Percentiles rank a stretch among this genome's conserved stretches.
phyloP scores from a whole-genome alignment of 1,140 invertebrate species.

The Leptinotarsa texana region DNA sequence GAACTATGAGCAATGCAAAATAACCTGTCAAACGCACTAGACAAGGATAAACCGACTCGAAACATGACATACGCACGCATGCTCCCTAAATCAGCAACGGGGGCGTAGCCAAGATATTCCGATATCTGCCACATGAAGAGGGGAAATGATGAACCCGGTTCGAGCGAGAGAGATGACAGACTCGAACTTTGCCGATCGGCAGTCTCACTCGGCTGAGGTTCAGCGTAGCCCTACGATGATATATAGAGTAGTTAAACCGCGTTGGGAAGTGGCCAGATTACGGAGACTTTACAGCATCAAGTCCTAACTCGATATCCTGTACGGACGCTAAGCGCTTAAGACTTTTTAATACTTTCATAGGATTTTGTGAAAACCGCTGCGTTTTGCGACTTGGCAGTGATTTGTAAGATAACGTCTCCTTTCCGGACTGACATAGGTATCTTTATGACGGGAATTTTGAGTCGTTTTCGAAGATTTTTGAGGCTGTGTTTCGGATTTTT shows the following conservation, averaged over 20 bases:
- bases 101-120: slow-evolving; percentile 45
- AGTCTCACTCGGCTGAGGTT: slow-evolving; percentile 42
- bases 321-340: slow-evolving; percentile 56
- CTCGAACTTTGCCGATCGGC: slow-evolving; percentile 41
- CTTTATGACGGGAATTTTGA: slow-evolving; percentile 17
- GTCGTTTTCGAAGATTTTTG: neutral
- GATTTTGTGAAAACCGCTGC: slow-evolving; percentile 51
- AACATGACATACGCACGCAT: slow-evolving; percentile 48
- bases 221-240: slow-evolving; percentile 58
- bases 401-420: slow-evolving; percentile 52
- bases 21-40: slow-evolving; percentile 15
- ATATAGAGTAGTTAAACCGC: slow-evolving; percentile 70
- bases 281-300: slow-evolving; percentile 58
- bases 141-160: slow-evolving; percentile 32
- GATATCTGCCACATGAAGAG: slow-evolving; percentile 28
- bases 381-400: slow-evolving; percentile 47
- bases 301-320: slow-evolving; percentile 52
- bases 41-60: slow-evolving; percentile 36
- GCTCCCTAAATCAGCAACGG: slow-evolving; percentile 45
- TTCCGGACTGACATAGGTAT: slow-evolving; percentile 24
- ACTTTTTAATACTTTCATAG: slow-evolving; percentile 58
- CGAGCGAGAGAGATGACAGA: slow-evolving; percentile 21
- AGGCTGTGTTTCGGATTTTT: slow-evolving; percentile 25
- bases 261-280: slow-evolving; percentile 71
- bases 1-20: slow-evolving; percentile 35